Evolutionary conservation across 2,113 vertebrate genomes (phyloP).

Genomic region (Muscicapa adusta): DNA sequence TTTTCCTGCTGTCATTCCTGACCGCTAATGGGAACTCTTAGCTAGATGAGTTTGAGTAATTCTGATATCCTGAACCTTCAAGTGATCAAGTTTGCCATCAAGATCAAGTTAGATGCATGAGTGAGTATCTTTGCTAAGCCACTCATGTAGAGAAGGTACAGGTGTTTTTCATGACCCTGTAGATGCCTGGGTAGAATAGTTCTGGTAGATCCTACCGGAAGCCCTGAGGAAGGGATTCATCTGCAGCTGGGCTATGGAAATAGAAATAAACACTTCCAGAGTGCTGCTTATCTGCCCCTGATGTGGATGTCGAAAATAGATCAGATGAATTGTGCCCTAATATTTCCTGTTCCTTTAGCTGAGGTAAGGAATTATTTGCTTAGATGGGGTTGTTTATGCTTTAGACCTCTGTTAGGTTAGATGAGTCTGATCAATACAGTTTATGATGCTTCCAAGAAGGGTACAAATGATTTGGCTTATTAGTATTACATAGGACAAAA

Average conservation of each 20-base stretch:
- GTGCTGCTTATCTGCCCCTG: background rate
- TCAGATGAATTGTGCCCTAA: background rate
- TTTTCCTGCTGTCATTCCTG: background rate
- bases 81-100: background rate
- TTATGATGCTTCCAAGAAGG: background rate
- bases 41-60: background rate
- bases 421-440: background rate
- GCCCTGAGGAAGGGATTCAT: background rate
- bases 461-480: background rate
- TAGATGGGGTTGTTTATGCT: background rate
- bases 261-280: background rate
- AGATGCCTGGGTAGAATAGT: background rate
- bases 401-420: background rate
- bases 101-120: background rate
- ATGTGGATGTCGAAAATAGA: background rate
- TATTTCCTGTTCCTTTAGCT: background rate
- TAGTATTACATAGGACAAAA: background rate
- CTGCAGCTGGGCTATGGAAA: background rate
- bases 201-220: background rate
- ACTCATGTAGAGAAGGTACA: background rate
- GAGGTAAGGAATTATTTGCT: background rate
- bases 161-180: background rate
- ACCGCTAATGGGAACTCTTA: background rate
- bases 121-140: background rate
- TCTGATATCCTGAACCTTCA: background rate